These are phyloP conservation scores for Gasterosteus nipponicus DNA, from an alignment of 2,113 vertebrate species.

Conservation along the genomic window DNA sequence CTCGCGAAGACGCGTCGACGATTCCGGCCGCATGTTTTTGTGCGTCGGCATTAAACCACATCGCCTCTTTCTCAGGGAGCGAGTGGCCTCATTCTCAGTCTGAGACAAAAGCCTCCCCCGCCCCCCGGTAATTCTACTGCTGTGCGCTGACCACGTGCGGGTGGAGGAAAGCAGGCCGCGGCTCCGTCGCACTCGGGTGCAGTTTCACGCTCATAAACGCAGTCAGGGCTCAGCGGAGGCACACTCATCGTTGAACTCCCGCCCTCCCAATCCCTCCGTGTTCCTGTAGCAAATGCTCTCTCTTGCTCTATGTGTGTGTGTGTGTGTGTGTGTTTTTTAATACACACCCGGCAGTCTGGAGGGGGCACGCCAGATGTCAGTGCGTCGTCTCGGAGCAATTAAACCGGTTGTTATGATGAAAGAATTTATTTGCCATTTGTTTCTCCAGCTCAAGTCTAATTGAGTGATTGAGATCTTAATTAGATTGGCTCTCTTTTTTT, in stretches of 20 bases:
- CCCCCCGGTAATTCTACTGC: constrained; percentile 50
- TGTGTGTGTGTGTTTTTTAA: constrained; percentile 9
- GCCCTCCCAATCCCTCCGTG: constrained; percentile 57
- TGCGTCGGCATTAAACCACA: constrained; percentile 10
- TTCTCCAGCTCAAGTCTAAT: constrained; percentile 72
- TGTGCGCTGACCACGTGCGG: constrained; percentile 57
- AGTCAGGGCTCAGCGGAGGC: constrained; percentile 70
- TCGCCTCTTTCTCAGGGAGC: constrained; percentile 38
- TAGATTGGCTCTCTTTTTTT: constrained; percentile 65
- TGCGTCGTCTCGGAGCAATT: constrained; percentile 72
- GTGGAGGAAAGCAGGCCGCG: constrained; percentile 67
- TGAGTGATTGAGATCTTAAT: constrained; percentile 80
- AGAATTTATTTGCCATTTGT: constrained; percentile 77
- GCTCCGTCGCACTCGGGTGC: constrained; percentile 59
- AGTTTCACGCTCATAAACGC: constrained; percentile 75
- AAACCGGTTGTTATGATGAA: constrained; percentile 74
- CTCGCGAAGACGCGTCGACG: not conserved
- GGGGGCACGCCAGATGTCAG: constrained; percentile 75
- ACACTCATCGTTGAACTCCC: constrained; percentile 67
- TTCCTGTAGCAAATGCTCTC: constrained; percentile 43
- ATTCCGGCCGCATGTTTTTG: constrained; percentile 17
- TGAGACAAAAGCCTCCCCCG: constrained; percentile 31
- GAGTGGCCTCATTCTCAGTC: constrained; percentile 50
- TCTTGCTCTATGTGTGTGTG: constrained; percentile 4
- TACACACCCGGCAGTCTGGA: constrained; percentile 49